Base-by-base conservation (phyloP, 2,888 invertebrate genomes). In the Ormyrus nitidulus region DNA sequence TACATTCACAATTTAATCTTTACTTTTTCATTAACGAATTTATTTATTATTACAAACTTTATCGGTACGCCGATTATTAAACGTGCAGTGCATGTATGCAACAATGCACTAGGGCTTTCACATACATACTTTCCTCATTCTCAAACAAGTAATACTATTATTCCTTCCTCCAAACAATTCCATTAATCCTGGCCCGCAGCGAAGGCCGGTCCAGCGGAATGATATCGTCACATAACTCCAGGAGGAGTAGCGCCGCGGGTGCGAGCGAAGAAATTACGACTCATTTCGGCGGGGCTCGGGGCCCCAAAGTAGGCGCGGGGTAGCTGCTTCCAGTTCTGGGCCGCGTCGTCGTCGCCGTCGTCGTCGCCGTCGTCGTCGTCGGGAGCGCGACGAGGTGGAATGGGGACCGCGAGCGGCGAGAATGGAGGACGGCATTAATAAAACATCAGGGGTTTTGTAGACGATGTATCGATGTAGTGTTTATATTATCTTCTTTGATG, bases 401-500 rank as follows among this genome's bases (percentile, higher is more conserved):
- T 61, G 69, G 71, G 48, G 48, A 48, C 54, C 58, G 19, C 69
- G 68, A 13, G 69, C 56, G 65, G 77, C 61, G 49, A 80, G 82
- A 85, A 84, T 84, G 85, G 86, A 86, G 87, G 84, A 84, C 86
- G 34, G 86, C 90, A 90, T 90, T 90, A 90, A 90, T 90, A 90
- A 90, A 90, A 90, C 90, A 90, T 90, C 88, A 90, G 89, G 88
- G 90, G 89, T 89, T 90, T 90, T 89, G 89, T 88, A 87, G 90
- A 89, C 87, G 89, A 90, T 90, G 89, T 90, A 90, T 90, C 90
- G 90, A 90, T 90, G 90, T 89, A 90, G 90, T 89, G 90, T 90
- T 90, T 90, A 90, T 90, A 90, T 90, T 90, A 90, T 90, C 90
- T 90, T 90, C 90, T 90, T 90, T 89, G 90, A 90, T 90, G 90